phyloP scores from a whole-genome alignment of 2,797 vertebrate species.

The Typhlichthys eigenmanni region DNA sequence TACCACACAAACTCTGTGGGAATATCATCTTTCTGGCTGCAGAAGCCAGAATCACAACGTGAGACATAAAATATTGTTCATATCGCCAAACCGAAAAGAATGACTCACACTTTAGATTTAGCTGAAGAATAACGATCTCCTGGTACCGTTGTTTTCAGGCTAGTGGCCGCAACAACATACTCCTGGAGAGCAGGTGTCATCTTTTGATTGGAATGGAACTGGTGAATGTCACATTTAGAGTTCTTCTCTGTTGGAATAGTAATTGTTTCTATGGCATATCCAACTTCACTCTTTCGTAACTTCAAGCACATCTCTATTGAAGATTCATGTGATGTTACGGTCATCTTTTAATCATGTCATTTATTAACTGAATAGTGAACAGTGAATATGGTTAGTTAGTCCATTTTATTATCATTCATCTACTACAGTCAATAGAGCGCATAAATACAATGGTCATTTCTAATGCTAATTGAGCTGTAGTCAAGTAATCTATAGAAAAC shows the following conservation, averaged over 20 bases:
- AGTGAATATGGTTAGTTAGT: slow-evolving; percentile 31
- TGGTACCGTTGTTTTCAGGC: slow-evolving; percentile 45
- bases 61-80: slow-evolving; percentile 61
- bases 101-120: slow-evolving; percentile 56
- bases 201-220: slow-evolving; percentile 62
- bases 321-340: neutral
- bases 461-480: slow-evolving; percentile 44
- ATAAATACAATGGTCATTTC: slow-evolving; percentile 36
- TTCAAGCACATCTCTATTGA: slow-evolving; percentile 8
- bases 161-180: slow-evolving; percentile 57
- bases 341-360: slow-evolving; percentile 26
- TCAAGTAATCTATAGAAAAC: slow-evolving; percentile 33
- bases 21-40: slow-evolving; percentile 41
- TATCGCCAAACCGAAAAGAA: slow-evolving; percentile 59
- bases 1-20: slow-evolving; percentile 31
- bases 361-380: slow-evolving; percentile 22
- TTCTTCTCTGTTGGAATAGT: slow-evolving; percentile 27
- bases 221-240: slow-evolving; percentile 38
- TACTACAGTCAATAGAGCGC: slow-evolving; percentile 27
- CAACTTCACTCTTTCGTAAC: slow-evolving; percentile 9
- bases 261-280: slow-evolving; percentile 9
- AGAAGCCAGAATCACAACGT: slow-evolving; percentile 50
- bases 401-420: slow-evolving; percentile 37
- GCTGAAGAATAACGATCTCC: slow-evolving; percentile 27
- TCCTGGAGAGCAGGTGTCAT: slow-evolving; percentile 59